A percentile compares a stretch with the other conserved stretches of the same genome.
Conservation (phyloP, 2,888 invertebrate species). For the Ommatoiulus sabulosus region DNA sequence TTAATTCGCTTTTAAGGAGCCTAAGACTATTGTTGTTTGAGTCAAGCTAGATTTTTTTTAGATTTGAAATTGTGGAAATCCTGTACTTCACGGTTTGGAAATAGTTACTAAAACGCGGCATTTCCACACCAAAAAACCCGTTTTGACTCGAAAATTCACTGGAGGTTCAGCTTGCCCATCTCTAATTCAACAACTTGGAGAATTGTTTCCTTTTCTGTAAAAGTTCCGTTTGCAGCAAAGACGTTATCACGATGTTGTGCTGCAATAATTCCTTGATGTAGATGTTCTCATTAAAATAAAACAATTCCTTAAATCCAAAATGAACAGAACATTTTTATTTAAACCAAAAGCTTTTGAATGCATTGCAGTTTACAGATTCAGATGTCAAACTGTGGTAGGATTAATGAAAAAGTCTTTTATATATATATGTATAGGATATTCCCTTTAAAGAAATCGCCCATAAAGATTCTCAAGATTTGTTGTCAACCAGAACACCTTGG, state of each 20-base stretch:
- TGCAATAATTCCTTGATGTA: neutral
- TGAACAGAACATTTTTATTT: constrained; percentile 2
- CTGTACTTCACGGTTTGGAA: too few relatives aligned
- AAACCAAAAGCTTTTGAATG: neutral
- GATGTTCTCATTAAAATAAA: neutral
- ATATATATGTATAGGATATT: constrained; percentile 27
- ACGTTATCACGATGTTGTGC: neutral
- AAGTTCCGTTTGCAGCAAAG: neutral
- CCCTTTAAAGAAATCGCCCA: neutral
- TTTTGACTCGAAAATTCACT: too few relatives aligned
- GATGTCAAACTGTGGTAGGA: neutral
- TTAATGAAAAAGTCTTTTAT: constrained; percentile 12
- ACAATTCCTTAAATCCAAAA: constrained; percentile 12
- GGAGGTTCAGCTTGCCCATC: too few relatives aligned
- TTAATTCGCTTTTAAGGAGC: too few relatives aligned
- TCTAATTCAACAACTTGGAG: neutral
- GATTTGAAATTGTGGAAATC: too few relatives aligned
- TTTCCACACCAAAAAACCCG: too few relatives aligned
- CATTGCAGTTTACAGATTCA: constrained; percentile 20
- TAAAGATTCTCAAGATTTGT: constrained; percentile 57
- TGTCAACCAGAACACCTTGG: constrained; percentile 59
- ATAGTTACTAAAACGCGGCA: too few relatives aligned
- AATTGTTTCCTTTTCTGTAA: neutral
- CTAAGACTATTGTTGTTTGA: too few relatives aligned
- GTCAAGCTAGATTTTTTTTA: too few relatives aligned